Conservation (phyloP, 2,888 invertebrate genomes). For the Drosophila rellima region DNA sequence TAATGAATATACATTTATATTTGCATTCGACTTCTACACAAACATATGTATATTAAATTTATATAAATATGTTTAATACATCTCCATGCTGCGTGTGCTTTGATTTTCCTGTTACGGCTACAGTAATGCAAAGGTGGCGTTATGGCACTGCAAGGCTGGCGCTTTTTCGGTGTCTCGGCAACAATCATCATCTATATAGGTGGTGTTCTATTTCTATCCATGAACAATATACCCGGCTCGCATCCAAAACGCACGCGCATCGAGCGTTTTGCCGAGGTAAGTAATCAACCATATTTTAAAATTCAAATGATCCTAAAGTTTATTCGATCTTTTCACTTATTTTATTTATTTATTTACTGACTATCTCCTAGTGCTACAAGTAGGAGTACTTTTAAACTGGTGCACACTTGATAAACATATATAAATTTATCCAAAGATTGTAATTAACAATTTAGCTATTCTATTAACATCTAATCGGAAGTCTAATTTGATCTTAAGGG, state of each 20-base stretch:
- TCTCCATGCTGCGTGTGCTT: too few species aligned
- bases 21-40: neutral
- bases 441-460: too few species aligned
- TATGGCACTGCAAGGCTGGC: constrained; percentile 86
- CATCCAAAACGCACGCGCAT: constrained; percentile 83
- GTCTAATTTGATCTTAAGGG: too few species aligned
- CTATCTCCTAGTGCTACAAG: too few species aligned
- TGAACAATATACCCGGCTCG: constrained; percentile 85
- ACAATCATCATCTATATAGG: constrained; percentile 85
- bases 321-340: neutral
- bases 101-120: constrained; percentile 24
- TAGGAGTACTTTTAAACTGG: too few species aligned
- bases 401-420: too few species aligned
- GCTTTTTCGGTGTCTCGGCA: constrained; percentile 85
- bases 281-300: neutral
- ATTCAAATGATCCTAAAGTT: neutral
- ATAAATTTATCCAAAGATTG: too few species aligned
- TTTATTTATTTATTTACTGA: too few species aligned
- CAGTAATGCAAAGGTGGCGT: constrained; percentile 83
- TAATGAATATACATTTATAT: constrained; percentile 8
- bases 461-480: too few species aligned
- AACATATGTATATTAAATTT: constrained; percentile 5
- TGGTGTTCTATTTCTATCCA: constrained; percentile 85
- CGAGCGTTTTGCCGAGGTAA: constrained; percentile 84
- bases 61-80: constrained; percentile 5